Evolutionary conservation across 2,888 invertebrate species (phyloP).

Genomic region (Bunonema sp.): DNA sequence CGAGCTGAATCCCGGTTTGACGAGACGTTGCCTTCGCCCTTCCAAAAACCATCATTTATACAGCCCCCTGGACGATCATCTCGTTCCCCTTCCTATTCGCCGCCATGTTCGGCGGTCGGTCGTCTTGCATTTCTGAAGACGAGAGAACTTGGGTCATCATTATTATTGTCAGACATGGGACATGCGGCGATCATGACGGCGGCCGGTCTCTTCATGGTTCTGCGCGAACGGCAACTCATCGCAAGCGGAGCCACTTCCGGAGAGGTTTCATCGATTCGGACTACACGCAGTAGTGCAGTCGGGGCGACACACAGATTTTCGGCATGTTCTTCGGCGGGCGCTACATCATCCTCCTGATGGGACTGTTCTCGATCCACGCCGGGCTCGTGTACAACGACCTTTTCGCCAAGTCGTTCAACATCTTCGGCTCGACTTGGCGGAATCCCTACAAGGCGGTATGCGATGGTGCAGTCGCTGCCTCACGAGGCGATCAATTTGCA

Average conservation of each 20-base stretch:
- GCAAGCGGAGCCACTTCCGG: neutral
- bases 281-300: neutral
- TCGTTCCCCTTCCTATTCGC: conserved; percentile 94
- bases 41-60: conserved; percentile 5
- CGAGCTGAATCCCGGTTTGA: conserved; percentile 75
- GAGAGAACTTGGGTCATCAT: conserved; percentile 85
- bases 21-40: neutral
- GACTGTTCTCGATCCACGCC: conserved; percentile 44
- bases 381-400: conserved; percentile 44
- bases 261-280: neutral
- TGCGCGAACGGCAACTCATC: conserved; percentile 85
- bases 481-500: neutral
- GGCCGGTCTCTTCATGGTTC: conserved; percentile 73
- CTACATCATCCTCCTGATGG: conserved; percentile 45
- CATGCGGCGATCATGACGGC: conserved; percentile 91
- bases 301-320: conserved; percentile 40
- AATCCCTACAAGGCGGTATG: conserved; percentile 24
- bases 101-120: conserved; percentile 92
- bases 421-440: conserved; percentile 48
- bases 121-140: conserved; percentile 66
- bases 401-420: conserved; percentile 46
- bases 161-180: conserved; percentile 84
- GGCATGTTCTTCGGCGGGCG: conserved; percentile 44
- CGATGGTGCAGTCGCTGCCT: neutral
- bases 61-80: conserved; percentile 84